phyloP scores from a whole-genome alignment of 2,113 vertebrate species.

The Macrotus californicus region DNA sequence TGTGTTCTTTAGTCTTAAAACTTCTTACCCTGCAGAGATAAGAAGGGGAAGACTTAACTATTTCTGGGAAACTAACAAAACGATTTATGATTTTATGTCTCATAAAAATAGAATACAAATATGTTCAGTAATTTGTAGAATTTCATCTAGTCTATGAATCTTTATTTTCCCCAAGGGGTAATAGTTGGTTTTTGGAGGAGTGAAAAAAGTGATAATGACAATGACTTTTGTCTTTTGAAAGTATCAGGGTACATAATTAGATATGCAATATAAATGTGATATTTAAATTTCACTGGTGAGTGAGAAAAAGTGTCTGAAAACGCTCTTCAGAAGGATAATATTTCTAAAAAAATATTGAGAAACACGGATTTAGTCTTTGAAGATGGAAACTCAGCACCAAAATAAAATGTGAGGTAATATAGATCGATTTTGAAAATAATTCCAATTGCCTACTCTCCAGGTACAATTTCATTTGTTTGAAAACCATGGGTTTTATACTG shows the following conservation, averaged over 20 bases:
- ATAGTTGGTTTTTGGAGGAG: not conserved
- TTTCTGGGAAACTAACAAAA: not conserved
- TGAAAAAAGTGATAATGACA: not conserved
- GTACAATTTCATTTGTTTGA: not conserved
- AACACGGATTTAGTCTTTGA: not conserved
- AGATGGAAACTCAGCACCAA: not conserved
- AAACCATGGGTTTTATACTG: not conserved
- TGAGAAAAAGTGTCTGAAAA: not conserved
- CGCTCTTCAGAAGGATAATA: not conserved
- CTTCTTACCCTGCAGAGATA: not conserved
- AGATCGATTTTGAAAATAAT: not conserved
- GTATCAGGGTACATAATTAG: not conserved
- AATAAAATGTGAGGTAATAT: not conserved
- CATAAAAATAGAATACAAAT: not conserved
- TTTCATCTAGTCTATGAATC: not conserved
- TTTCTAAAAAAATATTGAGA: not conserved
- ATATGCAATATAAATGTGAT: not conserved
- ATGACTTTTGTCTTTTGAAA: not conserved
- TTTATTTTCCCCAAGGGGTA: not conserved
- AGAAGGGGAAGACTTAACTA: not conserved
- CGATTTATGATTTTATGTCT: not conserved
- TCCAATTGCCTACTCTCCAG: not conserved
- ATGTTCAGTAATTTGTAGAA: not conserved
- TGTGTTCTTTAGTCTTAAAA: not conserved
- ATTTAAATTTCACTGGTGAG: not conserved